phyloP scores from a whole-genome alignment of 2,888 invertebrate genomes.

The Pecten maximus region DNA sequence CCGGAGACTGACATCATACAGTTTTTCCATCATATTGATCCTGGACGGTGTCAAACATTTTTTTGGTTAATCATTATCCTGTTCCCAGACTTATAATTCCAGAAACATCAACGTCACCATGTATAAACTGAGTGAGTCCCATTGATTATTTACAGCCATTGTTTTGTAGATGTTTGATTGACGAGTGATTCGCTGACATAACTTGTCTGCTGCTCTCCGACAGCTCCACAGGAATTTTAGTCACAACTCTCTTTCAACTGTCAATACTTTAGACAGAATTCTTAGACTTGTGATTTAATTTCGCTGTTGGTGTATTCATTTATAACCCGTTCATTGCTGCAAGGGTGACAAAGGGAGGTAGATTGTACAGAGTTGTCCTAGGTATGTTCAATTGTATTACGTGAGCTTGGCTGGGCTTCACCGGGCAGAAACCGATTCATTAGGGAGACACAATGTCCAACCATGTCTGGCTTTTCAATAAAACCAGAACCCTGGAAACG shows the following conservation, averaged over 20 bases:
- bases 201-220: neutral
- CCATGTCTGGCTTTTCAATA: constrained; percentile 38
- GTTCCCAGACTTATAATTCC: neutral
- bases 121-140: neutral
- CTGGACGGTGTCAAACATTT: neutral
- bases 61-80: neutral
- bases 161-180: neutral
- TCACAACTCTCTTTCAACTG: constrained; percentile 30
- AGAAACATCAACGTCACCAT: neutral
- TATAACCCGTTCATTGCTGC: neutral
- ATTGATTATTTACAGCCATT: constrained; percentile 23
- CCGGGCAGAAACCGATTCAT: constrained; percentile 46
- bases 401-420: constrained; percentile 44
- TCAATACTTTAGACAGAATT: neutral
- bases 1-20: neutral
- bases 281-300: neutral
- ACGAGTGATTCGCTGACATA: neutral
- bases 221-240: neutral
- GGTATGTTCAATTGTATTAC: constrained; percentile 49
- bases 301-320: neutral
- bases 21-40: neutral
- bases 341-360: constrained; percentile 7
- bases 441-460: constrained; percentile 46
- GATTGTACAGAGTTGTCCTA: constrained; percentile 13
- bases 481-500: constrained; percentile 35